Evolutionary conservation across 2,888 invertebrate genomes (phyloP), one percentile per base, ranked within the genome.

Genomic region (Ophraella communa): DNA sequence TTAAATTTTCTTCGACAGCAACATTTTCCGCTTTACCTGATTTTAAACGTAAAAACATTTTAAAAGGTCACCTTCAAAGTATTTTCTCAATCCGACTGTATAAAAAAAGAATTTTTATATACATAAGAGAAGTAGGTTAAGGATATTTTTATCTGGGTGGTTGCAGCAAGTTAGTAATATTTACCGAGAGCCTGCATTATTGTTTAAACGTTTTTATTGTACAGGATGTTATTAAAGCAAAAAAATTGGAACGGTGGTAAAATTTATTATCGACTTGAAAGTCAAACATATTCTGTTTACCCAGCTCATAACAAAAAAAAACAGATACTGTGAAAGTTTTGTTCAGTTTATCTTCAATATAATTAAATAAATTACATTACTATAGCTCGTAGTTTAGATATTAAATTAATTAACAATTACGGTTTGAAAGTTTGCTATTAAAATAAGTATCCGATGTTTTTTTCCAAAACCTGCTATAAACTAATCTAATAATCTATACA

Each of bases 161-260:
- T 51, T 59, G 51, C 59, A 39, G 51, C 59, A 51, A 18, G 39
- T 51, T 59, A 17, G 51, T 59, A 59, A 59, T 59, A 59, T 59
- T 59, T 59, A 52, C 33, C 11, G 18, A 60, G 53, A 18, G 42
- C 23, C 52, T 44, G 42, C 52, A 39, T 45, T 35, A 52, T 53
- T 52, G 60, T 60, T 60, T 30, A 60, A 52, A 60, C 52, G 42
- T 44, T 60, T 60, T 60, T 60, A 53, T 60, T 60, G 42, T 60
- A 52, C 52, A 60, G 60, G 60, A 60, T 60, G 60, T 60, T 60
- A 52, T 52, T 60, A 60, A 39, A 53, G 53, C 39, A 24, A 58
- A 60, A 47, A 58, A 58, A 58, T 51, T 58, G 58, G 60, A 52
- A 60, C 60, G 60, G 52, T 60, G 60, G 60, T 60, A 60, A 60